phyloP scores from a whole-genome alignment of 2,888 invertebrate species.

The Drosophila rellima region DNA sequence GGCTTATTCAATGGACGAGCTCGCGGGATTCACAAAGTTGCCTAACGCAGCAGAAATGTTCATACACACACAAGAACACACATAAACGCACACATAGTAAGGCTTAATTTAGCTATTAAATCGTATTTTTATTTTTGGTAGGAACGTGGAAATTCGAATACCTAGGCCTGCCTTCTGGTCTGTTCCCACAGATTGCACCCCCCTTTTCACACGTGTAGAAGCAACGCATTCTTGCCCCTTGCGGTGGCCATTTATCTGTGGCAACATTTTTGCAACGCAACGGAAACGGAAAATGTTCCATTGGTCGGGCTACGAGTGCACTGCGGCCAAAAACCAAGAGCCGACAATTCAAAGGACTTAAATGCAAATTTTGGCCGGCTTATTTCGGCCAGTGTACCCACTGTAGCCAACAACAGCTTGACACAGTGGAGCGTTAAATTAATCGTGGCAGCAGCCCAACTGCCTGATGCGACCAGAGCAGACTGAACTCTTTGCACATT shows the following conservation, averaged over 20 bases:
- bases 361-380: slow-evolving; percentile 34
- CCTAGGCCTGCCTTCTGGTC: slow-evolving; percentile 9
- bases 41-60: slow-evolving; percentile 77
- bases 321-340: slow-evolving; percentile 37
- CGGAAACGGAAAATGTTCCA: slow-evolving; percentile 79
- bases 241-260: slow-evolving; percentile 44
- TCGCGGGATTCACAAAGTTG: slow-evolving; percentile 64
- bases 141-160: slow-evolving; percentile 28
- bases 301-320: slow-evolving; percentile 68
- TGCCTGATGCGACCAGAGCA: neutral
- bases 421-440: slow-evolving; percentile 84
- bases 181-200: neutral
- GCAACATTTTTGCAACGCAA: slow-evolving; percentile 68
- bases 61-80: slow-evolving; percentile 14
- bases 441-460: slow-evolving; percentile 76
- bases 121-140: slow-evolving; percentile 66
- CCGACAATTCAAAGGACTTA: slow-evolving; percentile 19
- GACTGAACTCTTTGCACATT: slow-evolving; percentile 31
- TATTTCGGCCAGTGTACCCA: slow-evolving; percentile 39
- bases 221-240: slow-evolving; percentile 64
- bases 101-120: slow-evolving; percentile 82
- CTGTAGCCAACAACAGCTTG: slow-evolving; percentile 69
- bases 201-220: slow-evolving; percentile 39
- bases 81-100: slow-evolving; percentile 5
- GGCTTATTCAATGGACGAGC: slow-evolving; percentile 43